Percentiles rank a stretch among this genome's conserved stretches.
phyloP scores from a whole-genome alignment of 2,113 vertebrate genomes.

The Scolopax mira region DNA sequence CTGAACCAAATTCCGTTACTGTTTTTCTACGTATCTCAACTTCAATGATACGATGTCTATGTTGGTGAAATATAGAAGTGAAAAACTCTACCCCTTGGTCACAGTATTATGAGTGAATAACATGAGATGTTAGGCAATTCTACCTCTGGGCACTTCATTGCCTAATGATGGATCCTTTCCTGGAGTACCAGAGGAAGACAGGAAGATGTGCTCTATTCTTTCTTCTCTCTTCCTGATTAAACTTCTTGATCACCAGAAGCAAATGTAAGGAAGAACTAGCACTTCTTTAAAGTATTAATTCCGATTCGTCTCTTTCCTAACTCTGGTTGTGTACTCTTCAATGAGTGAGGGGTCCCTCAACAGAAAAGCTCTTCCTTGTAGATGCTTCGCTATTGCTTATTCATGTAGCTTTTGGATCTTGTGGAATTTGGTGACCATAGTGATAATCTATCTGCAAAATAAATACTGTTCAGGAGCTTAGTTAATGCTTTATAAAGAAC shows the following conservation, averaged over 20 bases:
- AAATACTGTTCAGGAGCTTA: neutral
- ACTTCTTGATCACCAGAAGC: neutral
- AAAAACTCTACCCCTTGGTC: neutral
- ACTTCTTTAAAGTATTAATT: neutral
- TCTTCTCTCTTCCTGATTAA: neutral
- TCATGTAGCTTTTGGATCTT: neutral
- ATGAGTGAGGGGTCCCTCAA: neutral
- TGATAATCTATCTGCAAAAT: neutral
- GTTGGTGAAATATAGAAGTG: neutral
- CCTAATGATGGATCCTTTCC: neutral
- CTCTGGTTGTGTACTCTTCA: neutral
- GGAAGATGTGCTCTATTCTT: neutral
- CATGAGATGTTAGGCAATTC: neutral
- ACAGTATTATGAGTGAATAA: neutral
- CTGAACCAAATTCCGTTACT: neutral
- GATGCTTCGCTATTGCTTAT: neutral
- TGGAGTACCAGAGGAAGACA: neutral
- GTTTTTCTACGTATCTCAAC: neutral
- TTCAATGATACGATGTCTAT: accelerated
- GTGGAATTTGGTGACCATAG: neutral
- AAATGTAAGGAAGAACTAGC: neutral
- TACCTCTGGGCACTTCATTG: neutral
- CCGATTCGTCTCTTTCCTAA: neutral
- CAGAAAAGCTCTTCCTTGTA: neutral
- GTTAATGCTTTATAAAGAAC: neutral